Base-by-base conservation (phyloP, 2,113 vertebrate genomes). In the Tetrax tetrax region DNA sequence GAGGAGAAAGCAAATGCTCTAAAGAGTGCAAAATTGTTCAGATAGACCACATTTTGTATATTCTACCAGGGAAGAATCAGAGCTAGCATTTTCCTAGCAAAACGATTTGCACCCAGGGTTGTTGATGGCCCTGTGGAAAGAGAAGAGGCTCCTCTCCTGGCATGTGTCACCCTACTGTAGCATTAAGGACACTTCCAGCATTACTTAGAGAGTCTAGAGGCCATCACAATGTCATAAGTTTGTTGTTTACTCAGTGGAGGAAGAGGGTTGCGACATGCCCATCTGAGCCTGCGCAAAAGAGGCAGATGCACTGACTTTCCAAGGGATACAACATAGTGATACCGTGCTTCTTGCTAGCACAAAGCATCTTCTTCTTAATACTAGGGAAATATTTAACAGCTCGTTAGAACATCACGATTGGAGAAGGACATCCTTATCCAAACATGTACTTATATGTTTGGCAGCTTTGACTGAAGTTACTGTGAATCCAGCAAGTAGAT, bases 401-500 rank as follows among this genome's bases (percentile, higher is more conserved):
- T 95, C 82, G 66, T 93, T 93, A 90, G 93, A 87, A 83, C 31
- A 85, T 50, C 75, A 63, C 60, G 51, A 66, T 17, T 74, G 78
- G 33, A 82, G 48, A 94, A 95, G 64, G 60, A 94, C 89, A 77
- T 92, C 41, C 72, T 92, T 92, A 74, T 95, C 72, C 95, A 96
- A 95, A 96, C 93, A 89, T 76, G 59, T 63, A 65, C 50, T 79
- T 89, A 50, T 45, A 74, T n/a, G 59, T 93, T 80, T 96, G 91
- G 92, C 96, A 97, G 74, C 84, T 91, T 77, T 90, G 78, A 87
- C 59, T 91, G 71, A 85, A 96, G 90, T 76, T 53, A 38, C 60
- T 83, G 59, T 60, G 75, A n/a, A 31, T 94, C 70, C 89, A 97
- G 93, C 89, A 90, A 95, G 95, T 89, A 92, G 90, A 95, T 96